Percentiles rank a stretch among this genome's conserved stretches.
phyloP scores from a whole-genome alignment of 2,113 vertebrate species.

The Zosterops pallidus region DNA sequence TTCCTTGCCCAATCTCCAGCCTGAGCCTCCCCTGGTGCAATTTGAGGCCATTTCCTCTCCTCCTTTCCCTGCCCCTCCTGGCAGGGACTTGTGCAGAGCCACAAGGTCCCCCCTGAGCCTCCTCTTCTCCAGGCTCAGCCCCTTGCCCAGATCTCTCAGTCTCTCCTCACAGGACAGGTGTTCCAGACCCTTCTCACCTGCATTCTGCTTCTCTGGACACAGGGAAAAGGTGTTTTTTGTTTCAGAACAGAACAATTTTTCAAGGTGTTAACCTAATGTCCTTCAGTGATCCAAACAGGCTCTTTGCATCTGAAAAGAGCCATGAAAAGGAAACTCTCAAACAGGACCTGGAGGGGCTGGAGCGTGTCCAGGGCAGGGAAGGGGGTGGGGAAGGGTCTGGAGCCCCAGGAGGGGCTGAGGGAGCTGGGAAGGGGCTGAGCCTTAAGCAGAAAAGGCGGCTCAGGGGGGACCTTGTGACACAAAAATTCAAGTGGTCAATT shows the following conservation, averaged over 20 bases:
- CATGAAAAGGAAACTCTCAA: too few relatives aligned
- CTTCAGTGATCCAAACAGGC: too few relatives aligned
- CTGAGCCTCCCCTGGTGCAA: not conserved
- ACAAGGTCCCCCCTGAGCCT: not conserved
- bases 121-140: not conserved
- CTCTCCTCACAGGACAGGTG: not conserved
- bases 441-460: too few relatives aligned
- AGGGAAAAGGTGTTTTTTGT: too few relatives aligned
- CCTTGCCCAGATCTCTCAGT: not conserved
- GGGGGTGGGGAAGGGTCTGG: too few relatives aligned
- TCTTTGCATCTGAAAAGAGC: too few relatives aligned
- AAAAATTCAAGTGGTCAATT: not conserved
- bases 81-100: not conserved
- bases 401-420: too few relatives aligned
- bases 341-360: too few relatives aligned
- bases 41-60: not conserved
- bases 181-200: not conserved
- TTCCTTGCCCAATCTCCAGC: rapidly evolving
- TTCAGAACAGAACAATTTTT: too few relatives aligned
- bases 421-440: too few relatives aligned
- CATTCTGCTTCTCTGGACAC: rapidly evolving
- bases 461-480: not conserved
- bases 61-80: not conserved
- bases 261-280: too few relatives aligned
- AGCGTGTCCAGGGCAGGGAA: too few relatives aligned